Evolutionary conservation across 2,888 invertebrate genomes (phyloP), one percentile per base, ranked within the genome.

Genomic region (Boloria euphrosyne): DNA sequence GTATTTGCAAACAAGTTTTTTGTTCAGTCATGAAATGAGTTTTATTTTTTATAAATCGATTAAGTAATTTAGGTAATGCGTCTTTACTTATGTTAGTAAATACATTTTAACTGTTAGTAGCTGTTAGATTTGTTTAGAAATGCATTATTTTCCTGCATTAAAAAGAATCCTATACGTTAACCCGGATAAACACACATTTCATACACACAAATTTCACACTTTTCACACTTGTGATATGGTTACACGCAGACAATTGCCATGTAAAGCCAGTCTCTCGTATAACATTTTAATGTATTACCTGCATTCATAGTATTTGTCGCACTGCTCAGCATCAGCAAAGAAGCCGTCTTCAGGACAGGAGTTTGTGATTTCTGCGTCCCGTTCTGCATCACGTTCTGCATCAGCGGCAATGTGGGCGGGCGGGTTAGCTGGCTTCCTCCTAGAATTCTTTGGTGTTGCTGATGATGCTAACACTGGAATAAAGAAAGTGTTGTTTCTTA

Each of bases 301-400:
- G 89, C 97, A 97, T 70, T 95, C 95, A 84, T 97, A 95, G 81
- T 97, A 97, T 86, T 97, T 97, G 89, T 97, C 97, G 81, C 97
- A 97, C 87, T 97, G 97, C 77, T 96, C 95, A 14, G 95, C 94
- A 80, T 97, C 97, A 13, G 97, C 96, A 80, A 96, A 97, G 88
- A 94, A 97, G 10, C 97, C 97, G 75, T 96, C 94, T 76, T 96
- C 96, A 0, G 97, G 97, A 77, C 97, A 97, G 18, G 95, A 93
- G 72, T 93, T 90, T 68, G 93, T 93, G 76, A 93, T 93, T 59
- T 94, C 94, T 0, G 94, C 93, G 51, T 90, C 89, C 6, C 81
- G 73, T 18, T 92, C 93, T 1, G 81, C 47, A 4, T 90, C 89
- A 6, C 81, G 73, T 18, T 92, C 93, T 1, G 81, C 49, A 4